Evolutionary conservation across 2,113 vertebrate species (phyloP).

Genomic region (Sorex fumeus): DNA sequence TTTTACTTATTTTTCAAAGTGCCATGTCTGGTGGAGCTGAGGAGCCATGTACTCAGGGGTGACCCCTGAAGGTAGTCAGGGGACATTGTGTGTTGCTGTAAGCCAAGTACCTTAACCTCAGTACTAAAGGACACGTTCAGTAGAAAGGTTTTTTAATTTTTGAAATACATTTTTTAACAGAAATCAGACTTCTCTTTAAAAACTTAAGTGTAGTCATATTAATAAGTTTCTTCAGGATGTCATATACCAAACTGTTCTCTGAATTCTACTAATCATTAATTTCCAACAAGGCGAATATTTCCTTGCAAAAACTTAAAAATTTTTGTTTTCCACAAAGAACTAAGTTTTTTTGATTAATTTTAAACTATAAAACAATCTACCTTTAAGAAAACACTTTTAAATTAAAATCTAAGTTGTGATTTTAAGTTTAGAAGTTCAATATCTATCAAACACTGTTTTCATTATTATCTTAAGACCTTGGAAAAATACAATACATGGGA

Average conservation of each 20-base stretch:
- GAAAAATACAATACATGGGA: slow-evolving; percentile 17
- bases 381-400: slow-evolving; percentile 62
- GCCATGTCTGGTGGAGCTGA: too few species aligned
- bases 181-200: slow-evolving; percentile 8
- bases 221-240: slow-evolving; percentile 31
- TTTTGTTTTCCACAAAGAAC: slow-evolving; percentile 44
- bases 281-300: slow-evolving; percentile 55
- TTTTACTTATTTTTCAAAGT: too few species aligned
- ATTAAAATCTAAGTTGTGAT: slow-evolving; percentile 36
- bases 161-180: slow-evolving; percentile 51
- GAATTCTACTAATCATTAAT: slow-evolving; percentile 18
- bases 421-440: slow-evolving; percentile 25
- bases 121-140: too few species aligned
- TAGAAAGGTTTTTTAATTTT: neutral
- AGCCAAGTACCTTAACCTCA: too few species aligned
- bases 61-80: too few species aligned
- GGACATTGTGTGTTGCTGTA: too few species aligned
- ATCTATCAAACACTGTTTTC: slow-evolving; percentile 46
- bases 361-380: slow-evolving; percentile 36
- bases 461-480: slow-evolving; percentile 17
- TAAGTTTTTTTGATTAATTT: neutral
- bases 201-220: slow-evolving; percentile 41
- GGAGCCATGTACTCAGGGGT: too few species aligned
- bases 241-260: slow-evolving; percentile 51
- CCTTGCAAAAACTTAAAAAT: slow-evolving; percentile 29